Evolutionary conservation across 1,140 invertebrate genomes (phyloP).

Genomic region (Episyrphus balteatus): DNA sequence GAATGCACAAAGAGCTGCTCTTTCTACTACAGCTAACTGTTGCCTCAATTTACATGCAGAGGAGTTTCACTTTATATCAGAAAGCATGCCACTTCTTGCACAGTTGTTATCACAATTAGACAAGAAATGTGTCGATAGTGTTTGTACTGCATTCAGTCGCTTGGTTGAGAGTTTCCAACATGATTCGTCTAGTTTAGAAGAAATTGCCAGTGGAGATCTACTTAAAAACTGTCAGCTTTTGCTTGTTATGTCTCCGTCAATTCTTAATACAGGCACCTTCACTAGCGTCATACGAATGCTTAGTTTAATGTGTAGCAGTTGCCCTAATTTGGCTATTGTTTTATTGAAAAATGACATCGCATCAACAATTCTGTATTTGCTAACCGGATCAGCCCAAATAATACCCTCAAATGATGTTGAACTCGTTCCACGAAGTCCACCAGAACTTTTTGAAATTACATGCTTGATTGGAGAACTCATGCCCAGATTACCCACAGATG

Average conservation of each 20-base stretch:
- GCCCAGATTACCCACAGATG: slow-evolving; percentile 85
- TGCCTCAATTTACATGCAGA: slow-evolving; percentile 87
- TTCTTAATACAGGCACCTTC: slow-evolving; percentile 88
- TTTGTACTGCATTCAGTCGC: slow-evolving; percentile 90
- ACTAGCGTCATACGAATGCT: slow-evolving; percentile 92
- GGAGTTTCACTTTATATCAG: slow-evolving; percentile 85
- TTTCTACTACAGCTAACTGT: slow-evolving; percentile 93
- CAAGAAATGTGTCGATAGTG: slow-evolving; percentile 95
- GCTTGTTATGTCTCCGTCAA: slow-evolving; percentile 81
- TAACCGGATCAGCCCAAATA: slow-evolving; percentile 68
- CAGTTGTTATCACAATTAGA: slow-evolving; percentile 82
- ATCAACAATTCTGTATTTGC: slow-evolving; percentile 81
- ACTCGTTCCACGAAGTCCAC: slow-evolving; percentile 77
- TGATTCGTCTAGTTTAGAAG: slow-evolving; percentile 79
- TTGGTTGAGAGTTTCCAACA: slow-evolving; percentile 94
- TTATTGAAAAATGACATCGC: slow-evolving; percentile 91
- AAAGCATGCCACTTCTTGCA: slow-evolving; percentile 78
- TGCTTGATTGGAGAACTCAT: slow-evolving; percentile 92
- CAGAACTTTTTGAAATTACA: slow-evolving; percentile 94
- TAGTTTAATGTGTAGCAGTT: slow-evolving; percentile 88
- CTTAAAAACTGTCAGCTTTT: slow-evolving; percentile 88
- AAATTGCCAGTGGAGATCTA: slow-evolving; percentile 88
- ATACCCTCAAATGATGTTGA: slow-evolving; percentile 52
- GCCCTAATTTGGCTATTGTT: slow-evolving; percentile 82
- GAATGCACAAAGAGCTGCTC: slow-evolving; percentile 85